A percentile compares a stretch with the other conserved stretches of the same genome.
These are phyloP conservation scores for Brachycybe producta DNA, from an alignment of 2,888 invertebrate genomes.

Conservation along the genomic window DNA sequence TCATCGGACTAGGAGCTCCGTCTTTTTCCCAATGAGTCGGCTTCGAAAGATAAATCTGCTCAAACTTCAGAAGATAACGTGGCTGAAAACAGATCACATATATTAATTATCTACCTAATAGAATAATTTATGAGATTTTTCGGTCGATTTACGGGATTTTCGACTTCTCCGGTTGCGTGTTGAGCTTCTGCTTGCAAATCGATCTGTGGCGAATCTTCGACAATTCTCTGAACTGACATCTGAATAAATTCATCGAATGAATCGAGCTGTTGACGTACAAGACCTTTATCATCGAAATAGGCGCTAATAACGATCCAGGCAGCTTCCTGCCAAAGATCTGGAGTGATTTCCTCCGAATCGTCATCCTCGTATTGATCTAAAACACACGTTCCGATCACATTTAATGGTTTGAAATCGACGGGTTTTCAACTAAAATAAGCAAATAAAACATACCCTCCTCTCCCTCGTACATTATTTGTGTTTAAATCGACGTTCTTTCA, in stretches of 20 bases:
- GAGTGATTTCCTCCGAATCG: slow-evolving; percentile 87
- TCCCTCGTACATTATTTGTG: too few relatives aligned
- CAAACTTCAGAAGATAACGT: slow-evolving; percentile 86
- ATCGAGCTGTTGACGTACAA: slow-evolving; percentile 96
- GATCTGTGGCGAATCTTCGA: slow-evolving; percentile 97
- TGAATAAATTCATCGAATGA: slow-evolving; percentile 99
- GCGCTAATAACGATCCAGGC: slow-evolving; percentile 99
- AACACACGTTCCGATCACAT: too few relatives aligned
- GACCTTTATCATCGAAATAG: slow-evolving; percentile 98
- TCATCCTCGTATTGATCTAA: slow-evolving; percentile 52
- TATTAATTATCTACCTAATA: too few relatives aligned
- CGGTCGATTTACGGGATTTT: slow-evolving; percentile 51
- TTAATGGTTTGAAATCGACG: too few relatives aligned
- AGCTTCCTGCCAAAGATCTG: slow-evolving; percentile 98
- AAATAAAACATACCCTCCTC: too few relatives aligned
- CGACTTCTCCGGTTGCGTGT: slow-evolving; percentile 84
- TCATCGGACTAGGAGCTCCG: slow-evolving; percentile 98
- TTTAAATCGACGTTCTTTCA: too few relatives aligned
- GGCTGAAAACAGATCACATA: slow-evolving; percentile 41
- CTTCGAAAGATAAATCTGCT: slow-evolving; percentile 97
- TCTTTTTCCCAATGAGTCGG: slow-evolving; percentile 99
- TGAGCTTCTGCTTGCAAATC: slow-evolving; percentile 95
- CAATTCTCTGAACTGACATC: slow-evolving; percentile 98
- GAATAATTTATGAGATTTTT: too few relatives aligned
- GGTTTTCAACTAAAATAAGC: too few relatives aligned